Conservation (phyloP, 2,888 invertebrate genomes). For the Leptinotarsa tumamoca region DNA sequence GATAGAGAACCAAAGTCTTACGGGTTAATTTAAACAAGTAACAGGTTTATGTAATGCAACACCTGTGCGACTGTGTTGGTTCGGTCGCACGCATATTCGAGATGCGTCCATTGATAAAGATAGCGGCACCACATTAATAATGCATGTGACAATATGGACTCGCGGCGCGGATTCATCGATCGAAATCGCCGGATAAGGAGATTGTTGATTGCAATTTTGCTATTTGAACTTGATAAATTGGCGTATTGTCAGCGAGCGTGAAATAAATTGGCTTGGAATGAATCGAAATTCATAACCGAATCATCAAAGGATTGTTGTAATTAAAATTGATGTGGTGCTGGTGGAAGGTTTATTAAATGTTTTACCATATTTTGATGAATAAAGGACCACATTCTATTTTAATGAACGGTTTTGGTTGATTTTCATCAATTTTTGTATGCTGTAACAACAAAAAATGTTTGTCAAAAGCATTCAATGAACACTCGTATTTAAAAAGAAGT, state of each 20-base stretch:
- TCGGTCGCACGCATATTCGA: constrained; percentile 30
- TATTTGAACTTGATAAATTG: constrained; percentile 14
- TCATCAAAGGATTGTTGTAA: background rate
- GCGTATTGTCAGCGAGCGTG: constrained; percentile 8
- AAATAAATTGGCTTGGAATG: background rate
- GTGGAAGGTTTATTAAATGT: no score
- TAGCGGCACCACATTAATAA: constrained; percentile 22
- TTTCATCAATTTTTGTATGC: no score
- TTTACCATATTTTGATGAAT: no score
- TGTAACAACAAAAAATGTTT: no score
- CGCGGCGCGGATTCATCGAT: constrained; percentile 13
- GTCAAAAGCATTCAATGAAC: no score
- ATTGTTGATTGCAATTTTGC: constrained; percentile 8
- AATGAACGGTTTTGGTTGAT: no score
- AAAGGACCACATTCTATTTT: no score
- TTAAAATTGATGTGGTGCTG: no score
- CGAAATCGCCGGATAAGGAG: constrained; percentile 8
- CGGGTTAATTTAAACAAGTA: constrained; percentile 38
- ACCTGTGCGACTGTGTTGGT: constrained; percentile 31
- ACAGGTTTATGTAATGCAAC: constrained; percentile 39
- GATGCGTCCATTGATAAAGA: constrained; percentile 34
- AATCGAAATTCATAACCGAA: background rate
- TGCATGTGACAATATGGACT: constrained; percentile 20
- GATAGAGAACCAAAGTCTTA: constrained; percentile 33
- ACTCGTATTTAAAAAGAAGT: no score